Evolutionary conservation across 1,140 invertebrate genomes (phyloP), one percentile per base, ranked within the genome.

Genomic region (Pseudomyrmex pallidus): DNA sequence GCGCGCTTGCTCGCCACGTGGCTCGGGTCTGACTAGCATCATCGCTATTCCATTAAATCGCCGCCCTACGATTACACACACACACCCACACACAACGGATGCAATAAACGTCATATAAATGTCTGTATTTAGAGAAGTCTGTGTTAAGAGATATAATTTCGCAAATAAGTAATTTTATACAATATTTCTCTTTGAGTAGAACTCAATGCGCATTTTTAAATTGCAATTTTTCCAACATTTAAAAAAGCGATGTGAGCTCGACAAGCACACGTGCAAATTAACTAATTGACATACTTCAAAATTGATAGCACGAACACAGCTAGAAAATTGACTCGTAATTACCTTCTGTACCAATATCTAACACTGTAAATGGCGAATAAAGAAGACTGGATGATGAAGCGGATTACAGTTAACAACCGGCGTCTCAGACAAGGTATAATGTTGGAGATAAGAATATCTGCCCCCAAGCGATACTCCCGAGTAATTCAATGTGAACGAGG

Each of bases 1-100:
- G 82, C 64, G 64, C 76, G 64, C 35, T 20, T 78, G 52, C 59
- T 61, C 56, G 76, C 76, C 76, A 72, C 68, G 76, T 57, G 76
- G 66, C 66, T 48, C 54, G 54, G 54, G 20, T 48, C 44, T 59
- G 64, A 59, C 56, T 70, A 66, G 66, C 66, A 56, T 77, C 74
- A 80, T 72, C 76, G 76, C 66, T n/a, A 72, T 67, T 80, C 76
- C 66, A 80, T 80, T 72, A 80, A 80, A 80, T 46, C 54, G 35
- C 61, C 54, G 13, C 44, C 61, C 25, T 54, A 61, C 63, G 63
- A 80, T 84, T 80, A 61, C 9, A 35, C 46, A 35, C 5, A 35
- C 35, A 35, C 35, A 35, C 35, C 5, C 25, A 25, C 3, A 25
- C 25, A 25, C 2, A 7, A 35, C 12, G 61, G 62, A 20, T 57